Base-by-base conservation (phyloP, 1,140 invertebrate species). In the Drosophila tristis region DNA sequence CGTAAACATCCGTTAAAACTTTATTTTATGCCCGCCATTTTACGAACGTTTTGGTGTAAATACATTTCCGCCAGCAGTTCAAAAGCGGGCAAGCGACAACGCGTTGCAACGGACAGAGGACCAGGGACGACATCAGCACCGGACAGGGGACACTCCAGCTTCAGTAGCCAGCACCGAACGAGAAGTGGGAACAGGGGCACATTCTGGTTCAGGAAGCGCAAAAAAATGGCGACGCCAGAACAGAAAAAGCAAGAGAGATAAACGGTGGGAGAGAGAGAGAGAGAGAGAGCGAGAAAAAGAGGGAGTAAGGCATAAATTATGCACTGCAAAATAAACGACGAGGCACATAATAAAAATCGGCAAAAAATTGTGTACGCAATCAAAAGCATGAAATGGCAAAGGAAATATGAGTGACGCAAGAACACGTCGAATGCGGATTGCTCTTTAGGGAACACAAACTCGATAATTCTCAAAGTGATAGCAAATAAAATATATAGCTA, bases 11-110 rank as follows among this genome's bases (percentile, higher is more conserved):
- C 82, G 82, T 89, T 87, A 77, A 87, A 87, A 89, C 79, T 87
- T 89, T 89, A 89, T 89, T 89, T 87, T 87, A 87, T 87, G 79
- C 72, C 82, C 84, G 84, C 82, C 82, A 87, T 87, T 89, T 87
- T 87, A 82, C 76, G 84, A 78, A 87, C 82, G 73, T 77, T 87
- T 71, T 87, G 75, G 63, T 89, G 85, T 89, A 89, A 87, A 89
- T 89, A 89, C 84, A 87, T 89, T 87, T 87, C 82, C 82, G 82
- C 71, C 78, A 39, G 35, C 35, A 39, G 9, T 39, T 39, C 35
- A 39, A 39, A 39, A 39, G 35, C 35, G 35, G 35, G 1, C 35
- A 55, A 51, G 51, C 65, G 61, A 55, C 60, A 78, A 56, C 39
- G 47, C n/a, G n/a, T n/a, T n/a, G n/a, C n/a, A n/a, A n/a, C n/a